Evolutionary conservation across 2,113 vertebrate genomes (phyloP), one percentile per base, ranked within the genome.

Genomic region (Phaethon lepturus): DNA sequence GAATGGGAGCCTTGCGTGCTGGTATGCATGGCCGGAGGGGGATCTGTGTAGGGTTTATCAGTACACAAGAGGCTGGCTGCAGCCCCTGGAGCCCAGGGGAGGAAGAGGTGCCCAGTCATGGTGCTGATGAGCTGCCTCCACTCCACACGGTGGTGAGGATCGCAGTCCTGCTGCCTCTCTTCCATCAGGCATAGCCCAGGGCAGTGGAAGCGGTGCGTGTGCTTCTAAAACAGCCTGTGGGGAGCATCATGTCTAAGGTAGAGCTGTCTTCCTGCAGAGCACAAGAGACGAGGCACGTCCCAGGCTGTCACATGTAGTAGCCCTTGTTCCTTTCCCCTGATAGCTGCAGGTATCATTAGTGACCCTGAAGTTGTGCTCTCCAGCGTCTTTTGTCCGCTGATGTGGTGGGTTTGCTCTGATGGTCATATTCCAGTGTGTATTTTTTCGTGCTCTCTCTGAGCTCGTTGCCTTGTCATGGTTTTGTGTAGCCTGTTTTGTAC

Each of bases 311-410:
- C 3, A 0, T 38, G 49, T 4, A 18, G 35, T 25, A 71, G 56
- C 52, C 59, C 67, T 47, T 44, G 10, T 31, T 71, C 73, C 76
- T 72, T 67, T 56, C 62, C 58, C 67, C 20, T 75, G 67, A 4
- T 25, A 50, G 35, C 66, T 72, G 49, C 58, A 76, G 68, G 47
- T 82, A 2, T 71, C 42, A 0, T n/a, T 18, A 13, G 14, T 66
- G 60, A 66, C 26, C 17, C 35, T 3, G 1, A 42, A 40, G 49
- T 13, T 60, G 35, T 2, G 1, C 7, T 92, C 90, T 40, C 24
- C 53, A 8, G 0, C 0, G 0, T 56, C 60, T 50, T 78, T 78
- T 86, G 17, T 28, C 5, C 1, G 0, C 50, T 50, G 82, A 11
- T 14, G 1, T 3, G 18, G 11, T 31, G 62, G 19, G 16, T 75